A percentile compares a stretch with the other conserved stretches of the same genome.
phyloP scores from a whole-genome alignment of 1,140 invertebrate species.

The Chlorops oryzae region DNA sequence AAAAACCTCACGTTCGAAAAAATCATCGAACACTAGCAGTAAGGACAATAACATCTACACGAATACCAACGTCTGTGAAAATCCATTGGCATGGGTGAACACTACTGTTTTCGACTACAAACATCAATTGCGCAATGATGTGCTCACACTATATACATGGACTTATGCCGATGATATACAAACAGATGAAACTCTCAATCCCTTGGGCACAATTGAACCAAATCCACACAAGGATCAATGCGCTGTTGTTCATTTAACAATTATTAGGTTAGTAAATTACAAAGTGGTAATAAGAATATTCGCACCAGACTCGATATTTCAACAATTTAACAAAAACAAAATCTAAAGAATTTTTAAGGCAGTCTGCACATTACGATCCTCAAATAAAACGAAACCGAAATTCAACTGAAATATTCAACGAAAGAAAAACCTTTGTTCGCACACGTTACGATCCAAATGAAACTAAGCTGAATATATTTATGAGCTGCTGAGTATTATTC shows the following conservation, averaged over 20 bases:
- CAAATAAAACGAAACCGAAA: too few relatives aligned
- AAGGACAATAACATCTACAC: constrained; percentile 23
- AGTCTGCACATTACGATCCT: too few relatives aligned
- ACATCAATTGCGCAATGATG: constrained; percentile 73
- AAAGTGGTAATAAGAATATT: too few relatives aligned
- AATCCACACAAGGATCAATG: constrained; percentile 78
- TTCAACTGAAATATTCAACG: too few relatives aligned
- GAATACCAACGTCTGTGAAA: constrained; percentile 27
- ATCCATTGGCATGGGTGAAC: constrained; percentile 87
- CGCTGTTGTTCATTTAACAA: constrained; percentile 73
- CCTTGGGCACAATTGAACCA: constrained; percentile 76
- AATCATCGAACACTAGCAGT: constrained; percentile 32
- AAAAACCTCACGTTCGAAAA: constrained; percentile 49
- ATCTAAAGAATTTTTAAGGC: too few relatives aligned
- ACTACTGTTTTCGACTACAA: constrained; percentile 92
- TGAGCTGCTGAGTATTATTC: too few relatives aligned
- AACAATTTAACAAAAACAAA: too few relatives aligned
- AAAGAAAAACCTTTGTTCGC: too few relatives aligned
- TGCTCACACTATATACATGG: constrained; percentile 87
- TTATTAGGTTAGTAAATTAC: too few relatives aligned
- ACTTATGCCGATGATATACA: constrained; percentile 81
- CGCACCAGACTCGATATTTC: too few relatives aligned
- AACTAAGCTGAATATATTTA: too few relatives aligned
- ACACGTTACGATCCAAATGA: too few relatives aligned
- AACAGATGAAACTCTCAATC: constrained; percentile 79